Percentiles rank a stretch among this genome's conserved stretches.
phyloP scores from a whole-genome alignment of 2,888 invertebrate genomes.

The Oxycera nigricornis region DNA sequence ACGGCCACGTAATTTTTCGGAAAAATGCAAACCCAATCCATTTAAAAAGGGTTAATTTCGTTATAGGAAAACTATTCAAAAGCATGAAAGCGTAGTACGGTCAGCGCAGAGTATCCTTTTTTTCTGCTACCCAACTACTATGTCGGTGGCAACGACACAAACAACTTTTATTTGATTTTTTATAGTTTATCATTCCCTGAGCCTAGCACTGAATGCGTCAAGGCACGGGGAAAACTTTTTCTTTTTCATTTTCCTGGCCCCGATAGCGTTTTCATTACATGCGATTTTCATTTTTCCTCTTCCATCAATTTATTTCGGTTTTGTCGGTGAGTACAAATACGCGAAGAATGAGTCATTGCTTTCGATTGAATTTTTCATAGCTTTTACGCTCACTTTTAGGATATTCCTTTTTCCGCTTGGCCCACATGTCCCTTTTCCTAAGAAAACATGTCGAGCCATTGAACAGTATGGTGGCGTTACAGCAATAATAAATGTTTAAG shows the following conservation, averaged over 20 bases:
- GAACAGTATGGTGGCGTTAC: too few species aligned
- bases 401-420: conserved; percentile 6
- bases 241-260: not conserved
- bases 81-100: not conserved
- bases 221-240: not conserved
- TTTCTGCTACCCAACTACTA: not conserved
- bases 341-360: conserved; percentile 10
- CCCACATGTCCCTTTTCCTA: too few species aligned
- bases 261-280: conserved; percentile 2
- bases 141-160: conserved; percentile 11
- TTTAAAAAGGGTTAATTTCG: conserved; percentile 11
- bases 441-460: too few species aligned
- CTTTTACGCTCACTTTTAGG: conserved; percentile 24
- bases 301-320: too few species aligned
- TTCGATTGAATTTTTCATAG: conserved; percentile 18
- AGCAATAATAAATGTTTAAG: not conserved
- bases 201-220: too few species aligned
- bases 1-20: too few species aligned
- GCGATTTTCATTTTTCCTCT: too few species aligned
- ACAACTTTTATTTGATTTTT: conserved; percentile 23
- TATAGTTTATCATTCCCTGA: too few species aligned
- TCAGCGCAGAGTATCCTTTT: not conserved
- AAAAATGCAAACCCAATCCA: conserved; percentile 7
- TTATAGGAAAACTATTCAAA: not conserved
- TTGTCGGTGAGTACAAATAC: conserved; percentile 12